Base-by-base conservation (phyloP, 2,113 vertebrate species). In the Pyxicephalus adspersus region DNA sequence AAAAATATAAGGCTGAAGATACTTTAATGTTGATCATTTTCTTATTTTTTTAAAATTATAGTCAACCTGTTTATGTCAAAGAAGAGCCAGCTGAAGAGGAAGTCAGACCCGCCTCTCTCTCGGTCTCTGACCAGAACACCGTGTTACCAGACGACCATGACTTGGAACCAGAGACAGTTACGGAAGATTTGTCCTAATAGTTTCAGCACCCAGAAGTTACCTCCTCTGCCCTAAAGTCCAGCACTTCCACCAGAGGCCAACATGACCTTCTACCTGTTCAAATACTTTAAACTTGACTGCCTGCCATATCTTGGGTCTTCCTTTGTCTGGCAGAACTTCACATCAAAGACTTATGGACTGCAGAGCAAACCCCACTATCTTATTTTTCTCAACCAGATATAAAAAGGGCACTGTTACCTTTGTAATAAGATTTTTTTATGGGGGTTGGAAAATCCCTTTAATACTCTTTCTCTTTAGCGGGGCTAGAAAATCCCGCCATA, bases 41-140 rank as follows among this genome's bases (percentile, higher is more conserved):
- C 6, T 34, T 51, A 23, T 15, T 72, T 5, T 65, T 45, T 68
- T 18, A 76, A 5, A 6, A 57, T 55, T 29, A 0, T 85, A 95
- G 97, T 89, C 97, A 99, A 87, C 94, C 93, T 83, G 92, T 98
- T 75, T 97, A 99, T 83, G 97, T 99, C 90, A 99, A 99, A 91
- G 98, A 99, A 93, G 98, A 99, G 81, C 98, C 98, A 0, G 91
- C 96, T 0, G 97, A 98, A 86, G 98, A 98, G 16, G 96, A 98
- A 86, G 87, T 92, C 84, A 90, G 96, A 76, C 94, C 96, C 0
- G 86, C 97, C 23, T 96, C 96, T 0, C 90, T 95, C 66, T 89
- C 97, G 88, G 94, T 93, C 6, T 76, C 96, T 86, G 94, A 95
- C 89, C 95, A 97, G 88, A 95, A 92, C 91, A 86, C 96, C 86